Base-by-base conservation (phyloP, 2,797 vertebrate species). In the Pangasius larnaudii region DNA sequence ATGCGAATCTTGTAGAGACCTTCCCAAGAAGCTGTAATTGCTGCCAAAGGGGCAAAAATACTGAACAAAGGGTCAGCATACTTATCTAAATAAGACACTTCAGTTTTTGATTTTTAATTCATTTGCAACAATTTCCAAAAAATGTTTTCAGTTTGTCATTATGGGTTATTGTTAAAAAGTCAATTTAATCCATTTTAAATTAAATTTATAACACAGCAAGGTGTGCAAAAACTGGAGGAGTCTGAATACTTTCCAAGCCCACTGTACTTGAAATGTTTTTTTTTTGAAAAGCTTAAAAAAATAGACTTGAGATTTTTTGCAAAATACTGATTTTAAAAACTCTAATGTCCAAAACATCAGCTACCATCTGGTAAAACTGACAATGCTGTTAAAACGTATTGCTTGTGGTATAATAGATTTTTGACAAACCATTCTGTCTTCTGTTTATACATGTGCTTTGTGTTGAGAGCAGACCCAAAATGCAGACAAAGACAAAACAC, bases 281-380 rank as follows among this genome's bases (percentile, higher is more conserved):
- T 39, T 53, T n/a, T 30, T 77, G 2, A 51, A 75, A 53, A 75
- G 22, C 11, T 8, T 36, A 7, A 13, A 59, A 56, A 42, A 33
- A 53, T 39, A 42, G 19, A 72, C 7, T 14, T 10, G 39, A 24
- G 3, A 27, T 10, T 74, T 74, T 27, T 11, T 46, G 39, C 39
- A 46, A 1, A 1, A 9, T 9, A 33, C 49, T 56, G 16, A 56
- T n/a, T 19, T 39, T 13, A 80, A 58, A 58, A 58, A 11, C 30
- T 80, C 19, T 58, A 24, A 78, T 53, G 49, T 53, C 27, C 49
- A 46, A 80, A 65, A 69, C 65, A n/a, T 71, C 53, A 61, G 36
- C 11, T 80, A 53, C 39, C 86, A 71, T 87, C 86, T 87, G 86
- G 78, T 82, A 36, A 87, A 74, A 63, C 67, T 83, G 56, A 75